Evolutionary conservation across 1,140 invertebrate genomes (phyloP).

Genomic region (Drosophila persimilis): DNA sequence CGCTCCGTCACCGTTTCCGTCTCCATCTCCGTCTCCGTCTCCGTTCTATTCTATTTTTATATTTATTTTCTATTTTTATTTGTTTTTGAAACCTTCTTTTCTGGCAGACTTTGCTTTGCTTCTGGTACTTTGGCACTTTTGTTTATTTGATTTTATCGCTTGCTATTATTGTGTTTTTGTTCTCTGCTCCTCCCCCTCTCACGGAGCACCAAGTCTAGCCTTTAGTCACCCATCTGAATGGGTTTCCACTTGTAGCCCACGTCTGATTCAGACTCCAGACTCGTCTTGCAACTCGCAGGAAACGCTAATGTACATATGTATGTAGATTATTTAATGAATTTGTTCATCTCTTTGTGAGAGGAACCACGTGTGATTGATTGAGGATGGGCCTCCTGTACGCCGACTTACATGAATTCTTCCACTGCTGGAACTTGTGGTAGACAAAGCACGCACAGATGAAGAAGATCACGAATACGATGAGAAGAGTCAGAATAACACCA

Average conservation of each 20-base stretch:
- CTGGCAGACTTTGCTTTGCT: constrained; percentile 63
- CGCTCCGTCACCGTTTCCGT: no score
- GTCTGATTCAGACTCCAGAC: constrained; percentile 40
- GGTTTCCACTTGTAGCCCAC: constrained; percentile 30
- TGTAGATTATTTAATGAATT: no score
- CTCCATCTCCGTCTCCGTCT: no score
- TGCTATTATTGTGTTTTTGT: constrained; percentile 39
- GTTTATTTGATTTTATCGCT: constrained; percentile 46
- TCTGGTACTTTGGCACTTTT: constrained; percentile 32
- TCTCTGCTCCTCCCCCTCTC: neutral
- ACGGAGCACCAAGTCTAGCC: constrained; percentile 34
- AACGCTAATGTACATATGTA: no score
- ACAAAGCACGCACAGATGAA: constrained; percentile 86
- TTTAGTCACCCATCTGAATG: constrained; percentile 8
- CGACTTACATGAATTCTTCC: constrained; percentile 86
- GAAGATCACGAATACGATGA: constrained; percentile 86
- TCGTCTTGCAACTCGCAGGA: neutral
- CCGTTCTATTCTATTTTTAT: neutral
- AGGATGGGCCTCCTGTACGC: no score
- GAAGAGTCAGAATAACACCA: constrained; percentile 85
- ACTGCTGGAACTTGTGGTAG: constrained; percentile 87
- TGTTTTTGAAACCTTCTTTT: constrained; percentile 46
- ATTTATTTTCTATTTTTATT: constrained; percentile 23
- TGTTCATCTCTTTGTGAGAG: no score
- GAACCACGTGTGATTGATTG: no score